These are phyloP conservation scores for Gari tellinella DNA, from an alignment of 2,888 invertebrate species.

Conservation along the genomic window DNA sequence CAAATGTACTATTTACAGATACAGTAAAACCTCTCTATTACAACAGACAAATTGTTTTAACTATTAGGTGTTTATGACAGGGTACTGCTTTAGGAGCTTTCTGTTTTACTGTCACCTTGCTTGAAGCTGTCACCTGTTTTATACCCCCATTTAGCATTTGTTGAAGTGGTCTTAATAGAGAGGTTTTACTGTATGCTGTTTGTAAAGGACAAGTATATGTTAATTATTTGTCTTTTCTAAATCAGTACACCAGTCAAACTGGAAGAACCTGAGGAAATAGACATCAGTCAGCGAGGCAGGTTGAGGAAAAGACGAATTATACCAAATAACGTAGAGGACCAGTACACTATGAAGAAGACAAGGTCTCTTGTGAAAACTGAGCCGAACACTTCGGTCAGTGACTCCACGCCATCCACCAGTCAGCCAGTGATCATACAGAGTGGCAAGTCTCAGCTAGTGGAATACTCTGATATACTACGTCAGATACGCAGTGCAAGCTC, in stretches of 20 bases:
- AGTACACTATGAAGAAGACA: conserved; percentile 68
- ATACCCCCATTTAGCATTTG: no score
- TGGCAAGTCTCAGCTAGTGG: conserved; percentile 50
- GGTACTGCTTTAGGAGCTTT: no score
- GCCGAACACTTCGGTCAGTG: conserved; percentile 12
- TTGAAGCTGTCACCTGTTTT: no score
- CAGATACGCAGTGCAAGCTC: conserved; percentile 46
- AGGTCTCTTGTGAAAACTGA: conserved; percentile 50
- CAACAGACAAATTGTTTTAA: no score
- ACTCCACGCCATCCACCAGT: conserved; percentile 14
- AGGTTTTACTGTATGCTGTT: no score
- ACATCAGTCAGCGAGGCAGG: conserved; percentile 79
- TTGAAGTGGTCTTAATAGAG: no score
- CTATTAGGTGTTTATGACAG: no score
- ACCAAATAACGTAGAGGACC: conserved; percentile 79
- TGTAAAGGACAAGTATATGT: no score
- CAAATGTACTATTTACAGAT: no score
- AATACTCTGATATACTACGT: conserved; percentile 51
- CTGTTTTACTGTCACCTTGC: no score
- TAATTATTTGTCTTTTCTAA: no score
- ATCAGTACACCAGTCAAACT: conserved; percentile 50
- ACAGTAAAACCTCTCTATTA: no score
- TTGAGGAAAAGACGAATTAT: conserved; percentile 78
- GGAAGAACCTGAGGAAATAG: conserved; percentile 68
- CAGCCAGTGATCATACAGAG: conserved; percentile 54